These are phyloP conservation scores for Otus sunia DNA, from an alignment of 2,113 vertebrate genomes.

Conservation along the genomic window DNA sequence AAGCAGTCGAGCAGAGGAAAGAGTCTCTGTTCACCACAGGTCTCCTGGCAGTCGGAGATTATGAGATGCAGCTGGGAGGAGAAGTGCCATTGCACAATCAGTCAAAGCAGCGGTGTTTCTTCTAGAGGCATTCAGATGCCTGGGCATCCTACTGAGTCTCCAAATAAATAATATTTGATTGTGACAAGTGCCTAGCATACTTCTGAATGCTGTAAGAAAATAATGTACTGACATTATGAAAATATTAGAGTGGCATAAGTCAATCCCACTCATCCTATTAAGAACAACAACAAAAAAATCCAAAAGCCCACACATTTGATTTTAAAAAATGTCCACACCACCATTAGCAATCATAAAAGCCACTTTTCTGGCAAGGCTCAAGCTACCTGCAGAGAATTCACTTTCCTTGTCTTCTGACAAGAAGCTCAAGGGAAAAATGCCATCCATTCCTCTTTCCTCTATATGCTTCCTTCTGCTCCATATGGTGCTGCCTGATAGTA, in stretches of 20 bases:
- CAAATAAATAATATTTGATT: conserved; percentile 41
- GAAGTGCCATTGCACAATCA: conserved; percentile 48
- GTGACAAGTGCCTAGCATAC: conserved; percentile 6
- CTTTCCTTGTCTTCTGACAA: conserved; percentile 36
- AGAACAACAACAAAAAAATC: neutral
- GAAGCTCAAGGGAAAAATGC: conserved; percentile 39
- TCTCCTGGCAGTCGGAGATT: neutral
- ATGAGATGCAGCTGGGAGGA: conserved; percentile 13
- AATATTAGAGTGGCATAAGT: neutral
- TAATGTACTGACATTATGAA: neutral
- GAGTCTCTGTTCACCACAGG: neutral
- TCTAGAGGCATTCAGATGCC: conserved; percentile 1
- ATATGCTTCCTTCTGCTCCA: conserved; percentile 12
- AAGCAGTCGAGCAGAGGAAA: neutral
- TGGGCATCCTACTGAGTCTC: neutral
- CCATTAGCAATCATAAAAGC: conserved; percentile 26
- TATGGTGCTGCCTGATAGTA: conserved; percentile 56
- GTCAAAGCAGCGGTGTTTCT: conserved; percentile 29
- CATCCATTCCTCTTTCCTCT: conserved; percentile 21
- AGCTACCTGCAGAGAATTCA: conserved; percentile 62
- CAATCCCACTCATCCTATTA: neutral
- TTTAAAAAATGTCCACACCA: neutral
- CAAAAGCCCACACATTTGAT: neutral
- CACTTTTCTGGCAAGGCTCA: conserved; percentile 46
- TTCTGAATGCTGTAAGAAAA: conserved; percentile 33